phyloP scores from a whole-genome alignment of 1,140 invertebrate species.

The Paraescarpia echinospica region DNA sequence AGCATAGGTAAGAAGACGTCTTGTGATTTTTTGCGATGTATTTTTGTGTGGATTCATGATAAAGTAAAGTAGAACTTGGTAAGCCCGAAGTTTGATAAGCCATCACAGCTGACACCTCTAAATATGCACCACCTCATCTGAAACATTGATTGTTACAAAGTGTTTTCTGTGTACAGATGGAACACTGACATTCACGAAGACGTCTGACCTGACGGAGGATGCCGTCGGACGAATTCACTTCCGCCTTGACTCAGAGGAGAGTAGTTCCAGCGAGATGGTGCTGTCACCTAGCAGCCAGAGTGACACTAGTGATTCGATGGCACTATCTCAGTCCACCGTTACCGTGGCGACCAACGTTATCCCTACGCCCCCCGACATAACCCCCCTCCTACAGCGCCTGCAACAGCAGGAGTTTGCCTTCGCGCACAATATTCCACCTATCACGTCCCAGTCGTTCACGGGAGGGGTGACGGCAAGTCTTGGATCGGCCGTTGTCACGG shows the following conservation, averaged over 20 bases:
- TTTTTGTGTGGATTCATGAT: not conserved
- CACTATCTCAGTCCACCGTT: not conserved
- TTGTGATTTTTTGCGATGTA: not conserved
- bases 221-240: not conserved
- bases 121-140: too few species aligned
- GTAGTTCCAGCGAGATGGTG: not conserved
- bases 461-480: not conserved
- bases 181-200: slow-evolving; percentile 24
- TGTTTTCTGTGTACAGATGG: slow-evolving; percentile 22
- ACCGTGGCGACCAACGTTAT: slow-evolving; percentile 15
- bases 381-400: slow-evolving; percentile 24
- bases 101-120: too few species aligned
- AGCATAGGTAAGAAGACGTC: too few species aligned
- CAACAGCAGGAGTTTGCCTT: not conserved
- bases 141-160: not conserved
- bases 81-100: not conserved
- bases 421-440: not conserved
- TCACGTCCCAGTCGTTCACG: slow-evolving; percentile 9
- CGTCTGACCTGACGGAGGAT: slow-evolving; percentile 9
- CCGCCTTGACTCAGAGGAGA: slow-evolving; percentile 12
- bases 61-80: not conserved
- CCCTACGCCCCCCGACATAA: slow-evolving; percentile 30
- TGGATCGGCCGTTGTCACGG: not conserved
- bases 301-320: slow-evolving; percentile 9
- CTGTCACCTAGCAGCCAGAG: slow-evolving; percentile 14